Evolutionary conservation across 2,888 invertebrate genomes (phyloP), one percentile per base, ranked within the genome.

Genomic region (Microctonus hyperodae): DNA sequence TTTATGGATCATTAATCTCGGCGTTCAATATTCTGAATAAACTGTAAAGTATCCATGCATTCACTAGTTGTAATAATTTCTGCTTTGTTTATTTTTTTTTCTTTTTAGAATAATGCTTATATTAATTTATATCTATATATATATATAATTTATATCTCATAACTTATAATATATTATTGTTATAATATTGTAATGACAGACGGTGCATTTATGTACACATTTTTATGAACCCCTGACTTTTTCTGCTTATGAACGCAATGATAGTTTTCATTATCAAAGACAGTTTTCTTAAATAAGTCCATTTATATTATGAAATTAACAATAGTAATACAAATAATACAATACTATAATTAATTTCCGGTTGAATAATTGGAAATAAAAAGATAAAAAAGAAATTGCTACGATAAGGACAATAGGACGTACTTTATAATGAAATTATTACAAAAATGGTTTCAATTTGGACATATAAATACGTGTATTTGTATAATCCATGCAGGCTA

Each of bases 121-220:
- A 74, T 69, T 62, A 37, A 60, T 65, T 67, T 64, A 65, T 62
- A 64, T 61, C 70, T 73, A 72, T 72, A 71, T 71, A 72, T 73
- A 67, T 75, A 74, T 73, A 72, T 72, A 72, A 72, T 74, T 72
- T 65, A 56, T 62, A 57, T 65, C 59, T 65, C 55, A 64, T 73
- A n/a, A 44, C 44, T 44, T 16, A 72, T 75, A 75, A 76, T 72
- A 71, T 75, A 72, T 74, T 61, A 73, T 68, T 76, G 70, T 79
- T 78, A 79, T 77, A 75, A 74, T 76, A 74, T 76, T 25, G 31
- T 78, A 75, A 79, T 80, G 80, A 80, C 79, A 80, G 75, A 80
- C 78, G 79, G 80, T 82, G 81, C 79, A 78, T 78, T 78, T 83
- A 83, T 83, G 73, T 83, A 83, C 83, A 83, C 75, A 70, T 78